Evolutionary conservation across 2,888 invertebrate species (phyloP), one percentile per base, ranked within the genome.

Genomic region (Drosophila ezoana): DNA sequence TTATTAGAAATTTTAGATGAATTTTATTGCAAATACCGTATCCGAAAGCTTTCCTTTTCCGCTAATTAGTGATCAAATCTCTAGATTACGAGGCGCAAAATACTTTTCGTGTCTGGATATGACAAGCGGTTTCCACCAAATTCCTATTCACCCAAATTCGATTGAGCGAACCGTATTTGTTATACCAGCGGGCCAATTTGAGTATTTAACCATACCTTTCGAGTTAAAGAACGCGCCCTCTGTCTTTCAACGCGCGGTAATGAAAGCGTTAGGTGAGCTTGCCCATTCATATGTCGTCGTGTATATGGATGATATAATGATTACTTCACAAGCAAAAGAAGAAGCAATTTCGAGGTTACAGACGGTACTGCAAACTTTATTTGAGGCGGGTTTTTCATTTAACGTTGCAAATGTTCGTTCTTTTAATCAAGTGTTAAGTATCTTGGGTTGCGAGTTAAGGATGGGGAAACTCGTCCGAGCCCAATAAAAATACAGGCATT

Each of bases 191-290:
- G 32, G 35, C 35, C 35, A 35, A 35, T 35, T 10, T 9, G 35
- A 35, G 13, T 13, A 11, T 35, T 11, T 57, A 38, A 47, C 38
- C 1, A 57, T 57, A 40, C 45, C 47, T 4, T 57, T 57, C 14
- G 47, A 38, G 14, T 37, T 56, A 20, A 45, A 47, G 35, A 47
- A 56, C 32, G 45, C 45, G 8, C 45, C 38, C n/a, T 57, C 38
- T 11, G 38, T 57, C 3, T 47, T 57, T 23, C 32, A 57, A 14
- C 56, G 47, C 5, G 56, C 56, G 20, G 38, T 57, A 9, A 47
- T 57, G 11, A 57, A 57, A 13, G 56, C 56, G 6, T 28, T 38
- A 9, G 54, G 44, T 35, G 35, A 54, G 3, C 43, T 33, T 44
- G 35, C 54, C 13, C 20, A 44, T 13, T 35, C 54, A 11, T 44